Evolutionary conservation across 2,888 invertebrate species (phyloP).

Genomic region (Epirrhoe alternata): DNA sequence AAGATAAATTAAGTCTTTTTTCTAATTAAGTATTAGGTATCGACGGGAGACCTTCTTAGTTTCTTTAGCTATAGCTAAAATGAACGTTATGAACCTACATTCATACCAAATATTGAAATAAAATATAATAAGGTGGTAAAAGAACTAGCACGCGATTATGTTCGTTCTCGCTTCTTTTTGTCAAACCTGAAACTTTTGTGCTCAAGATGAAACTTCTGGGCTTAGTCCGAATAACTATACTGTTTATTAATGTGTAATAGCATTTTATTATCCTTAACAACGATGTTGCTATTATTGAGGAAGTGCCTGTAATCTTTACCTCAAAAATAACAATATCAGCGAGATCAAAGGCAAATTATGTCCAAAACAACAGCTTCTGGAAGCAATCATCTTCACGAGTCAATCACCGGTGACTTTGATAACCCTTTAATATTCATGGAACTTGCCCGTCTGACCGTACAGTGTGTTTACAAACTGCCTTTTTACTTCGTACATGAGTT

Average conservation of each 20-base stretch:
- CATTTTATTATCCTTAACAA: not conserved
- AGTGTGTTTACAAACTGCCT: slow-evolving; percentile 71
- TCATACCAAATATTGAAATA: too few species aligned
- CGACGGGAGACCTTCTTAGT: too few species aligned
- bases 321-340: not conserved
- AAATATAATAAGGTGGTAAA: too few species aligned
- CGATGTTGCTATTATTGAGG: not conserved
- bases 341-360: not conserved
- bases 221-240: not conserved
- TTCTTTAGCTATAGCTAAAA: too few species aligned
- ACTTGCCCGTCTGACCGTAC: slow-evolving; percentile 62
- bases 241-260: not conserved
- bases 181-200: not conserved
- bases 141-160: too few species aligned
- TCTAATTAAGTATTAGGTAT: too few species aligned
- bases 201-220: not conserved
- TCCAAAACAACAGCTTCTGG: not conserved
- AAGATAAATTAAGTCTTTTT: too few species aligned
- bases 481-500: slow-evolving; percentile 63
- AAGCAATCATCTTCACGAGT: slow-evolving; percentile 7
- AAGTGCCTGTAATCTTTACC: not conserved
- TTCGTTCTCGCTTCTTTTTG: too few species aligned
- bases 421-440: slow-evolving; percentile 18
- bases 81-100: too few species aligned
- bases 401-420: slow-evolving; percentile 13